Evolutionary conservation across 2,797 vertebrate genomes (phyloP), one percentile per base, ranked within the genome.

Genomic region (Arnoldichthys spilopterus): DNA sequence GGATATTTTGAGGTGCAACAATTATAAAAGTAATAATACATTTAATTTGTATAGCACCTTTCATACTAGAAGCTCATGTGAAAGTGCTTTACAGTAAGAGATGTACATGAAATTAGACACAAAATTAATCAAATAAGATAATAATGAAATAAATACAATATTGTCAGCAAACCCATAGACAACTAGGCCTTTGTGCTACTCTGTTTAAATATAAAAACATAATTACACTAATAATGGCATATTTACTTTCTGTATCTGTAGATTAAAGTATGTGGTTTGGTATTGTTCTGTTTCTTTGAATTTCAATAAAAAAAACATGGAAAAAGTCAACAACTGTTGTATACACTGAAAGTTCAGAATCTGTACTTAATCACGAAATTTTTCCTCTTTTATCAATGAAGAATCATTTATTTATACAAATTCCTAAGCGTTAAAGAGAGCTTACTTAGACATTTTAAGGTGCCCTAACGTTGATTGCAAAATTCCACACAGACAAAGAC

Each of bases 391-490:
- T 26, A 3, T 15, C 56, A 58, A 2, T 4, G 11, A 58, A 4
- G 32, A 61, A 30, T 62, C n/a, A n/a, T n/a, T n/a, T n/a, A n/a
- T n/a, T n/a, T n/a, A n/a, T n/a, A n/a, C n/a, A n/a, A 28, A 58
- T 58, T 26, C 26, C 22, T 56, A n/a, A 18, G 15, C 28, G 59
- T 18, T 62, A 20, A 34, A 32, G 15, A 54, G 58, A 76, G 74
- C 56, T 71, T 71, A 76, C 49, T 73, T 76, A 80, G 66, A 26
- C 77, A 72, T 79, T 79, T 68, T 64, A 45, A 68, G 74, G 30
- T 20, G 59, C 56, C 62, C 28, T 62, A 62, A 62, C 43, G 26
- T 71, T 63, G 80, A 85, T 69, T 71, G n/a, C 83, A 69, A 87
- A 75, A 18, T 26, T 63, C 32, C 22, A 77, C 64, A 13, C 76